These are phyloP conservation scores for Papilio gigon DNA, from an alignment of 2,888 invertebrate species.

Conservation along the genomic window DNA sequence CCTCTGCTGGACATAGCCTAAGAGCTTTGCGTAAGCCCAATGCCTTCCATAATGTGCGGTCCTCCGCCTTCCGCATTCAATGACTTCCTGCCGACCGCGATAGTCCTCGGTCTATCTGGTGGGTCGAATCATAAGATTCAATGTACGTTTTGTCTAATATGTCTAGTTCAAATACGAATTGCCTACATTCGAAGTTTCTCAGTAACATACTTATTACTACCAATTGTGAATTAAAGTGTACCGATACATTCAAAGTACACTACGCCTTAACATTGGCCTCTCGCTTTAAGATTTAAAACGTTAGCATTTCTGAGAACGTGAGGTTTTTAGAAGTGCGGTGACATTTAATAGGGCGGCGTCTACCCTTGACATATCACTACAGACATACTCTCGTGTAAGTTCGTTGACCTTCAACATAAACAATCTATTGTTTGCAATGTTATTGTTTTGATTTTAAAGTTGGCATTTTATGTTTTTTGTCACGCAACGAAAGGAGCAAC, in stretches of 20 bases:
- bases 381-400: slow-evolving; percentile 21
- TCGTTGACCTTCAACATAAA: slow-evolving; percentile 28
- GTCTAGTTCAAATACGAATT: too few relatives aligned
- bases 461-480: neutral
- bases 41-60: too few relatives aligned
- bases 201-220: neutral
- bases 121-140: too few relatives aligned
- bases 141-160: too few relatives aligned
- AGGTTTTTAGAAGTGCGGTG: slow-evolving; percentile 20
- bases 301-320: slow-evolving; percentile 2
- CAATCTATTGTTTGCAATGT: neutral
- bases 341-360: slow-evolving; percentile 35
- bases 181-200: neutral
- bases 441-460: neutral
- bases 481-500: too few relatives aligned
- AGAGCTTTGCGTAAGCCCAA: too few relatives aligned
- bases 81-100: too few relatives aligned
- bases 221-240: neutral
- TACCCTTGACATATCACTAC: slow-evolving; percentile 37
- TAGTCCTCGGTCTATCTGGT: too few relatives aligned
- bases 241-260: neutral
- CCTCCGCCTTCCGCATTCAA: too few relatives aligned
- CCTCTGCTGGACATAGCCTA: too few relatives aligned
- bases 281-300: slow-evolving; percentile 6
- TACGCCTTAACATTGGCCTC: neutral